Base-by-base conservation (phyloP, 2,888 invertebrate species). In the Eristalinus sepulchralis region DNA sequence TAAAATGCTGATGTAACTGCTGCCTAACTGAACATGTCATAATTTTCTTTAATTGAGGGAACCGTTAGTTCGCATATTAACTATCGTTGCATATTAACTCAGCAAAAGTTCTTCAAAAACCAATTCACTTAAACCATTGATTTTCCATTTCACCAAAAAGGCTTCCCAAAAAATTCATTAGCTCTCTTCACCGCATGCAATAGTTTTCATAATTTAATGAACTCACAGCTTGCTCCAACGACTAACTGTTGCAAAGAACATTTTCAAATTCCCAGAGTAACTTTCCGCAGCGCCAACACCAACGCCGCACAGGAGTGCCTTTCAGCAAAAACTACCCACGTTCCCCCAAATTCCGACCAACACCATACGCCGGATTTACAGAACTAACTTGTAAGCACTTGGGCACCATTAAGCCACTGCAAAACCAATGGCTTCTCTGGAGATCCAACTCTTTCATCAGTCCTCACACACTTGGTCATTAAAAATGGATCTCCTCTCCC, bases 401-500 rank as follows among this genome's bases (percentile, higher is more conserved):
- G 71, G 33, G 39, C 36, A 59, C 27, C 36, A 59, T 68, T 68
- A 10, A 60, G 22, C 24, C 13, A 24, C 57, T 36, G 39, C 10
- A 59, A 68, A 27, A 17, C 11, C 20, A 17, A 47, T 47, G 31
- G 13, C 33, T 63, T 11, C n/a, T 8, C n/a, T 1, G 20, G 33
- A 63, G 64, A 64, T 39, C 17, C 55, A 39, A 20, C 17, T 9
- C 20, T 31, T 36, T 36, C 27, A 64, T 34, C 24, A 36, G 17
- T 47, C 64, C 33, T 9, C 20, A 36, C 36, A 10, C 36, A 0
- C 0, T 22, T 9, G 34, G 53, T 27, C 55, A 75, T 75, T 64
- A 75, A 75, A 75, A 57, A 64, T 57, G 27, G 57, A 75, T 57
- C 31, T 17, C 36, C n/a, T 27, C 8, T 24, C 27, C 2, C 33